These are phyloP conservation scores for Etia nguti DNA, from an alignment of 2,113 vertebrate species.

Conservation along the genomic window DNA sequence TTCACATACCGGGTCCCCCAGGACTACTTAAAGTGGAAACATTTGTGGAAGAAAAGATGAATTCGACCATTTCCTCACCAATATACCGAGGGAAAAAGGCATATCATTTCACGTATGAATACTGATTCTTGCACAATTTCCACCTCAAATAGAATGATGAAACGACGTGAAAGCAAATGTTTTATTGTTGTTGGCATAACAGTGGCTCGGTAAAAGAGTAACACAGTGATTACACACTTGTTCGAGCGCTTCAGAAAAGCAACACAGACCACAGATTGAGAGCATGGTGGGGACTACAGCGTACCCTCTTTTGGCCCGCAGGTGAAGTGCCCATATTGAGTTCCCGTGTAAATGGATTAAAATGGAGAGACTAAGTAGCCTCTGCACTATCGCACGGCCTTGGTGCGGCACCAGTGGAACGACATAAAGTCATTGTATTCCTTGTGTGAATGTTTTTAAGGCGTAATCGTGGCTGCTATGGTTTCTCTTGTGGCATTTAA, in stretches of 20 bases:
- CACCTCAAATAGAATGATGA: conserved; percentile 41
- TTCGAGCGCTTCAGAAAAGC: background rate
- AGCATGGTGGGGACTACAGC: background rate
- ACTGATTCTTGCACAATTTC: conserved; percentile 17
- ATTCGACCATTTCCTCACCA: conserved; percentile 31
- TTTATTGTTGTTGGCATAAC: conserved; percentile 24
- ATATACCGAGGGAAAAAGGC: background rate
- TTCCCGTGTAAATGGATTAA: conserved; percentile 51
- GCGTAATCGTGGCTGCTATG: conserved; percentile 6
- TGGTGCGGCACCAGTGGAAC: conserved; percentile 1
- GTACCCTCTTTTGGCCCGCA: background rate
- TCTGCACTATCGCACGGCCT: conserved; percentile 20
- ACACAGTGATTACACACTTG: conserved; percentile 10
- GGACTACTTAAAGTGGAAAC: conserved; percentile 37
- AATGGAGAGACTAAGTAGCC: conserved; percentile 20
- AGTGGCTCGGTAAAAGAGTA: background rate
- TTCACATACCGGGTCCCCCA: conserved; percentile 37
- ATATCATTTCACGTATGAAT: conserved; percentile 7
- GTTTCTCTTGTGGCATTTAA: conserved; percentile 16
- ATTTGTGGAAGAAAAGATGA: conserved; percentile 46
- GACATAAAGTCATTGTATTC: background rate
- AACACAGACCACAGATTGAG: background rate
- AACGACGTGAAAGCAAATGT: conserved; percentile 43
- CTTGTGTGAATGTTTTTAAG: background rate
- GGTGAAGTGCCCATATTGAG: conserved; percentile 23